phyloP scores from a whole-genome alignment of 1,140 invertebrate species.

The Euura lappo region DNA sequence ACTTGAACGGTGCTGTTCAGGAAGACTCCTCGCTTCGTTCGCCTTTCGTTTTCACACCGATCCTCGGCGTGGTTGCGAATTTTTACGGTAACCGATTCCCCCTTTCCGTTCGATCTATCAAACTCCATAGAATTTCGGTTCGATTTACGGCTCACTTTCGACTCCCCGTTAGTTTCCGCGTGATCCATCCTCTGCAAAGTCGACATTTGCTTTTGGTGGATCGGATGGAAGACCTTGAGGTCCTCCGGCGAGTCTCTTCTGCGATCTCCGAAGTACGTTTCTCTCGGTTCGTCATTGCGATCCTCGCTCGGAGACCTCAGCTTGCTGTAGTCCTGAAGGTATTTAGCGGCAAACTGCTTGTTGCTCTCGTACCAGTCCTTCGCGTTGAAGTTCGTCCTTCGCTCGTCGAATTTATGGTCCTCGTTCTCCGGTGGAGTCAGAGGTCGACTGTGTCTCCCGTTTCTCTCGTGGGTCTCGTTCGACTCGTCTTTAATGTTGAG shows the following conservation, averaged over 20 bases:
- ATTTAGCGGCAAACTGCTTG: conserved; percentile 34
- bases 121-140: conserved; percentile 12
- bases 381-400: conserved; percentile 27
- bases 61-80: conserved; percentile 20
- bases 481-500: conserved; percentile 28
- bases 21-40: not conserved
- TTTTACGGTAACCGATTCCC: conserved; percentile 12
- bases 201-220: not conserved
- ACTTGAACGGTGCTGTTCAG: not conserved
- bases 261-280: not conserved
- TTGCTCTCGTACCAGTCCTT: conserved; percentile 49
- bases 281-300: not conserved
- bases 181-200: too few species aligned
- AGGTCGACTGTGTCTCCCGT: conserved; percentile 41
- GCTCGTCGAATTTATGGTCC: not conserved
- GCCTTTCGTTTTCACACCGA: conserved; percentile 18
- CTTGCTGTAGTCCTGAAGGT: conserved; percentile 37
- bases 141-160: not conserved
- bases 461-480: conserved; percentile 16
- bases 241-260: not conserved
- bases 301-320: conserved; percentile 16
- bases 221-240: too few species aligned
- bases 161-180: conserved; percentile 4
- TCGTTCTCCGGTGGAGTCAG: conserved; percentile 43
- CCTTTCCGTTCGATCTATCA: conserved; percentile 15